A percentile compares a stretch with the other conserved stretches of the same genome.
Conservation (phyloP, 2,888 invertebrate genomes). For the Amiota communis region DNA sequence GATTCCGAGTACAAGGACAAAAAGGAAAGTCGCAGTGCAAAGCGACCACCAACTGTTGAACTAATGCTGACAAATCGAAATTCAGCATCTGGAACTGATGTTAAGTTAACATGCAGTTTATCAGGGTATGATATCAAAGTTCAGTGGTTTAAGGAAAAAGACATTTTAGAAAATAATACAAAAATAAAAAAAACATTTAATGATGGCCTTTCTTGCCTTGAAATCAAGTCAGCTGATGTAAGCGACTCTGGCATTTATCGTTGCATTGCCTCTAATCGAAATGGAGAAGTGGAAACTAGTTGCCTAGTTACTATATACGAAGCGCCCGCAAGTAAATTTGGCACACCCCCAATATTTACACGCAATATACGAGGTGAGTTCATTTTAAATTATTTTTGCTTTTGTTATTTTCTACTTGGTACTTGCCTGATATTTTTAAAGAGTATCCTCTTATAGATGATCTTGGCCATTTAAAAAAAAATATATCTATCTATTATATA, state of each 20-base stretch:
- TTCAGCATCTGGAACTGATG: constrained; percentile 81
- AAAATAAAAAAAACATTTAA: constrained; percentile 75
- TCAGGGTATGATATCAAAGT: constrained; percentile 81
- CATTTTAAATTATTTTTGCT: constrained; percentile 11
- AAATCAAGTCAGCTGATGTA: constrained; percentile 79
- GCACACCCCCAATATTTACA: constrained; percentile 73
- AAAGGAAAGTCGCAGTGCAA: constrained; percentile 61
- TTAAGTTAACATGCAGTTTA: constrained; percentile 86
- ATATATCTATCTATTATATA: neutral
- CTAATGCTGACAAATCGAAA: constrained; percentile 84
- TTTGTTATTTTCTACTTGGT: constrained; percentile 14
- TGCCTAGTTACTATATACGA: constrained; percentile 72
- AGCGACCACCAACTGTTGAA: constrained; percentile 67
- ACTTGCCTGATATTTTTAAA: constrained; percentile 40
- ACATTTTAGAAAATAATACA: constrained; percentile 69
- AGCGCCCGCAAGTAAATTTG: constrained; percentile 68
- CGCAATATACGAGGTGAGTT: constrained; percentile 73
- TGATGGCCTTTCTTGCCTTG: constrained; percentile 79
- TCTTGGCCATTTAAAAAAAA: constrained; percentile 45
- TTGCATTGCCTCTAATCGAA: constrained; percentile 82
- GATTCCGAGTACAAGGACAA: constrained; percentile 59
- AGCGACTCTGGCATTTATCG: constrained; percentile 86
- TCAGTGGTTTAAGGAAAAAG: constrained; percentile 84
- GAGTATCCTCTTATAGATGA: constrained; percentile 6
- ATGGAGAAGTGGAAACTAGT: constrained; percentile 72